phyloP scores from a whole-genome alignment of 2,888 invertebrate species.

The Idaea aversata region DNA sequence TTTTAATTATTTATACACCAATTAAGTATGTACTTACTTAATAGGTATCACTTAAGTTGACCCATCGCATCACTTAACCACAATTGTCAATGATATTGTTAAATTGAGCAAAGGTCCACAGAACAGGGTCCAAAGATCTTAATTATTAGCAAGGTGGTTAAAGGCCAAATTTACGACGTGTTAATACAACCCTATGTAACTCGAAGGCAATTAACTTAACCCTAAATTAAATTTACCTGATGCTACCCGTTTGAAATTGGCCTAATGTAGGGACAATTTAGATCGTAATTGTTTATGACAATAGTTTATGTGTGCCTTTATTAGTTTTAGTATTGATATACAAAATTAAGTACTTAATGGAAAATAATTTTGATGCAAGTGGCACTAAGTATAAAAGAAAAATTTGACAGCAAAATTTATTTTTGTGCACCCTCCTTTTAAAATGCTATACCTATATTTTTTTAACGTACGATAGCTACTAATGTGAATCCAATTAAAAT shows the following conservation, averaged over 20 bases:
- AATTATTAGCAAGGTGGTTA: slow-evolving; percentile 77
- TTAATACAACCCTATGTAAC: slow-evolving; percentile 68
- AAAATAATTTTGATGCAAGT: too few species aligned
- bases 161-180: slow-evolving; percentile 76
- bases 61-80: slow-evolving; percentile 50
- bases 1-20: too few species aligned
- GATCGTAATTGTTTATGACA: slow-evolving; percentile 33
- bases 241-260: background rate
- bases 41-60: slow-evolving; percentile 50
- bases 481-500: too few species aligned
- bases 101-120: slow-evolving; percentile 56
- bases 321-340: background rate
- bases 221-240: slow-evolving; percentile 76
- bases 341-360: background rate
- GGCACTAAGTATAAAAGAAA: too few species aligned
- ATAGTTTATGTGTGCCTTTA: slow-evolving; percentile 7
- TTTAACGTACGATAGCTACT: too few species aligned
- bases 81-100: slow-evolving; percentile 55
- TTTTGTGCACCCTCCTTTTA: too few species aligned
- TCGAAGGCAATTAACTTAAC: slow-evolving; percentile 64
- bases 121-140: slow-evolving; percentile 62
- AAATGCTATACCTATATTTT: too few species aligned
- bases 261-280: slow-evolving; percentile 36
- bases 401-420: too few species aligned
- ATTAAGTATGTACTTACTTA: background rate